phyloP scores from a whole-genome alignment of 1,140 invertebrate genomes.

The Drosophila sturtevanti region DNA sequence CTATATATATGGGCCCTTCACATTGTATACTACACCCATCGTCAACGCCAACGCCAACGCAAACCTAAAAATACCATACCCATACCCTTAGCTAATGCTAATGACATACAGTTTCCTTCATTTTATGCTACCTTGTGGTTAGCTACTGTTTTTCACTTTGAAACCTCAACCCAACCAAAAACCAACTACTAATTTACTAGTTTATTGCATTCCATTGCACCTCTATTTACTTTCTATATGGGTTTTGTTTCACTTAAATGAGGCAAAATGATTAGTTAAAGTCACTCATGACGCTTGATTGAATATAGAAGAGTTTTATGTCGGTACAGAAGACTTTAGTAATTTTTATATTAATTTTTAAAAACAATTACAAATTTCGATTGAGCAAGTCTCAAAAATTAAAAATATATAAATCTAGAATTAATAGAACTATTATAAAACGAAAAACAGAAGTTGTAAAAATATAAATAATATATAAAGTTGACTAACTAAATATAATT shows the following conservation, averaged over 20 bases:
- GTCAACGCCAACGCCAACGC: not conserved
- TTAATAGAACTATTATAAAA: too few relatives aligned
- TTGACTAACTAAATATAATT: too few relatives aligned
- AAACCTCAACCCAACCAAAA: not conserved
- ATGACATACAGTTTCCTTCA: slow-evolving; percentile 68
- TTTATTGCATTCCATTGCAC: slow-evolving; percentile 3
- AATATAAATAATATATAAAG: too few relatives aligned
- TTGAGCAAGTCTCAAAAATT: too few relatives aligned
- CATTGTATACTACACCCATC: not conserved
- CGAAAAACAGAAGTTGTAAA: too few relatives aligned
- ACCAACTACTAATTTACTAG: not conserved
- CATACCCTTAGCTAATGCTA: slow-evolving; percentile 53
- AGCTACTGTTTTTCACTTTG: slow-evolving; percentile 38
- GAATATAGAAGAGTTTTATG: not conserved
- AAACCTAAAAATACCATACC: not conserved
- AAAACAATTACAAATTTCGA: too few relatives aligned
- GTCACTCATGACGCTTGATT: not conserved
- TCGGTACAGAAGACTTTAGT: not conserved
- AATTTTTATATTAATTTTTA: too few relatives aligned
- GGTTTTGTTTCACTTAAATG: not conserved
- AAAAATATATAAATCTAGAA: too few relatives aligned
- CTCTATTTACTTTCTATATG: not conserved
- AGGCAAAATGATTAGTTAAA: not conserved
- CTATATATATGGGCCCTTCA: slow-evolving; percentile 26
- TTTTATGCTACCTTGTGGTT: slow-evolving; percentile 40